Evolutionary conservation across 2,888 invertebrate genomes (phyloP).

Genomic region (Megaustenia siamemsis): DNA sequence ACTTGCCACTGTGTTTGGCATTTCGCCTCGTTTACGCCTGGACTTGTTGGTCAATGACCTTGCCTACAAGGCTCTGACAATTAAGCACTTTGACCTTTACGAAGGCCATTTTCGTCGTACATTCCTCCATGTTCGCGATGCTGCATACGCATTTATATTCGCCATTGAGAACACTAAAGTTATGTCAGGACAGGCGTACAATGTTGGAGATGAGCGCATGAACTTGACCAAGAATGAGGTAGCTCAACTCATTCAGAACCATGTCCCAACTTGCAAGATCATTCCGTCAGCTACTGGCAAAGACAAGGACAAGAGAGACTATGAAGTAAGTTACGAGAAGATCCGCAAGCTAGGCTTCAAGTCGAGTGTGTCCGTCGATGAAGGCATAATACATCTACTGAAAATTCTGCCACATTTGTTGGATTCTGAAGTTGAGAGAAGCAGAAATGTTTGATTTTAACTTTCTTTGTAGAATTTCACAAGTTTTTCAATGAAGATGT

Average conservation of each 20-base stretch:
- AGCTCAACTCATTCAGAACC: constrained; percentile 72
- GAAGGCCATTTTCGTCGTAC: constrained; percentile 78
- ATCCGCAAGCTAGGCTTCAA: constrained; percentile 76
- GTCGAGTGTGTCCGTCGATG: constrained; percentile 73
- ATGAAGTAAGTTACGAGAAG: constrained; percentile 78
- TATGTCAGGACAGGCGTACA: constrained; percentile 77
- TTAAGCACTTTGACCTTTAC: constrained; percentile 76
- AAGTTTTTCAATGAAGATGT: too few relatives aligned
- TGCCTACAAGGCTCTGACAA: constrained; percentile 73
- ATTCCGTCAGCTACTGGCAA: constrained; percentile 71
- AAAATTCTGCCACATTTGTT: constrained; percentile 73
- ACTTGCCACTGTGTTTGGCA: constrained; percentile 79
- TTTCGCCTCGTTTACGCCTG: constrained; percentile 77
- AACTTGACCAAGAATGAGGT: constrained; percentile 78
- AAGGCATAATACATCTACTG: constrained; percentile 75
- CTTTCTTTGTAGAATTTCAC: too few relatives aligned
- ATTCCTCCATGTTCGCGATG: constrained; percentile 79
- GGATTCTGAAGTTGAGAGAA: constrained; percentile 60
- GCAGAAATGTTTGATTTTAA: constrained; percentile 63
- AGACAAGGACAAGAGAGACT: constrained; percentile 79
- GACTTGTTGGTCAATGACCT: constrained; percentile 79
- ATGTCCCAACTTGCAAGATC: constrained; percentile 73
- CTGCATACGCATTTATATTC: constrained; percentile 78
- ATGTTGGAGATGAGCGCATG: constrained; percentile 79
- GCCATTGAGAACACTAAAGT: constrained; percentile 73